Base-by-base conservation (phyloP, 2,888 invertebrate genomes). In the Xanthorhoe designata region DNA sequence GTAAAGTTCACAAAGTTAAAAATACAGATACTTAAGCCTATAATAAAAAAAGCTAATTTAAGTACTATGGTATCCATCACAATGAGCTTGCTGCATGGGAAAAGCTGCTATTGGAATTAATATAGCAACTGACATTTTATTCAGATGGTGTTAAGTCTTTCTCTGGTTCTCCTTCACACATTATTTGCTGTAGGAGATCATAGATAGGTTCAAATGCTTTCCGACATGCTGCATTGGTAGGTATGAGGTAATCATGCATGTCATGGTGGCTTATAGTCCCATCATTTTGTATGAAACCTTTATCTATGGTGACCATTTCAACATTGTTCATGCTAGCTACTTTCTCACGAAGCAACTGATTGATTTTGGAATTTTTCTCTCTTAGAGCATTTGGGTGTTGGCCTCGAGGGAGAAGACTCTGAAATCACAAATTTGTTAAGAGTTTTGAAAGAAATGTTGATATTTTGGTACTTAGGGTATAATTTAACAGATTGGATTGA, bases 201-300 rank as follows among this genome's bases (percentile, higher is more conserved):
- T 97, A 95, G 57, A 98, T 96, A 18, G 97, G 97, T 88, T 97
- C 97, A 87, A 98, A 97, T 9, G 97, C 96, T 89, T 98, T 98
- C 80, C 95, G 95, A 87, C 97, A 97, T 61, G 98, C 98, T 57
- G 96, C 95, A 88, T 97, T 97, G 1, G 98, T 98, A 67, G 98
- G 94, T 82, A 98, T 96, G 57, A 98, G 95, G 88, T 98, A 98
- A 89, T 98, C 98, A 83, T 97, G 96, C 97, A 98, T 97, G 84
- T 98, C 98, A 81, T 96, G 96, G 82, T 97, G 97, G 83, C 97
- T 97, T 66, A 98, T 98, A 52, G 95, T 95, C 2, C 97, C 97
- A 90, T 97, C 97, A 54, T 94, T 94, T 86, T 97, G 96, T 62
- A 97, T 93, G 74, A 97, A 95, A 54, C 96, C 96, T 80, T 97